Evolutionary conservation across 1,140 invertebrate genomes (phyloP), one percentile per base, ranked within the genome.

Genomic region (Pseudachorutes palmiensis): DNA sequence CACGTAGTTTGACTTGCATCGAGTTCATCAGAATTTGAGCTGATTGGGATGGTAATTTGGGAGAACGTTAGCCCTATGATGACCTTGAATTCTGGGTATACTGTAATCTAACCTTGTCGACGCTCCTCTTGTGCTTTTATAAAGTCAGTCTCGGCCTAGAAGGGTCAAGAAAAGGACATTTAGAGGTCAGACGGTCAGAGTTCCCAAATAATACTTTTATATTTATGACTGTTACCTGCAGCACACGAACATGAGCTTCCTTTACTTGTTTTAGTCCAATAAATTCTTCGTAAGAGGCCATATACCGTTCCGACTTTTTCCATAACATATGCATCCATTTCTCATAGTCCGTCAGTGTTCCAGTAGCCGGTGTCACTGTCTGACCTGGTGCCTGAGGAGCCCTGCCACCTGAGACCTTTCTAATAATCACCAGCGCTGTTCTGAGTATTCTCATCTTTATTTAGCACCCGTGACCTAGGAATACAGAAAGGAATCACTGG

Each of bases 1-100:
- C 83, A 73, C 86, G 84, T 9, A 89, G 75, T 61, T 83, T 80
- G 24, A 78, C 77, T 68, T 88, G 86, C 12, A 87, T 77, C 14
- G 74, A 72, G 12, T 80, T 77, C 26, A 88, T 70, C 68, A 82
- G 76, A 14, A 78, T 76, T 32, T 84, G 84, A 22, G 82, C 76
- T 26, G 83, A 80, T n/a, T n/a, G n/a, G n/a, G n/a, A n/a, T n/a
- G n/a, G n/a, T n/a, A 45, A 45, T 45, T 45, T 12, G 9, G 19
- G 9, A 9, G 36, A 45, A 12, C 36, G 36, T 12, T 19, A 45
- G 19, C 9, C 36, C 19, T 45, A 12, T 45, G 9, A 45, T 9
- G 19, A 45, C 36, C 19, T 45, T 45, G 36, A 12, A 45, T 45
- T 45, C 36, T 12, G 36, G 19, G 19, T 45, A 45, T 12, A 19